Percentiles rank a stretch among this genome's conserved stretches.
Evolutionary conservation across 2,113 vertebrate genomes (phyloP).

Genomic region (Corvus hawaiiensis): DNA sequence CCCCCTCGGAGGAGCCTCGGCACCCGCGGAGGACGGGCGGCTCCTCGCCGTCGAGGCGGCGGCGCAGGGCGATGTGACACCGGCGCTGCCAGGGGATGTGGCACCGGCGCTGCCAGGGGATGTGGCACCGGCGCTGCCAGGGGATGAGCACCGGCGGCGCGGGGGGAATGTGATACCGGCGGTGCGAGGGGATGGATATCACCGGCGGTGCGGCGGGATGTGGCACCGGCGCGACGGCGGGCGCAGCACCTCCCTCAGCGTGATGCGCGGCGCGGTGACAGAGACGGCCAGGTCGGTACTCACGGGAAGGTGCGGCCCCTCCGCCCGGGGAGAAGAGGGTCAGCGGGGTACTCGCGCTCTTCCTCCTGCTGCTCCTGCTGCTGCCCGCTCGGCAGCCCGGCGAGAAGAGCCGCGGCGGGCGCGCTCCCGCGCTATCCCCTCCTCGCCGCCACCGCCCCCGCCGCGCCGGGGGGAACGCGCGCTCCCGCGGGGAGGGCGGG

Average conservation of each 20-base stretch:
- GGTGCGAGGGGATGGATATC: not conserved
- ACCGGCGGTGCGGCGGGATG: not conserved
- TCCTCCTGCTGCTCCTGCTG: not conserved
- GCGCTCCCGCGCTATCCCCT: slow-evolving; percentile 1
- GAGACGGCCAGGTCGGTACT: not conserved
- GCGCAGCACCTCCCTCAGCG: not conserved
- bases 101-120: not conserved
- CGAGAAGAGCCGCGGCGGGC: not conserved
- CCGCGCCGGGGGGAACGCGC: not conserved
- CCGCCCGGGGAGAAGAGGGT: not conserved
- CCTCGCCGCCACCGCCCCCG: not conserved
- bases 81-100: not conserved
- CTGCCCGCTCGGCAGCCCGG: not conserved
- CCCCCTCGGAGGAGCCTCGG: not conserved
- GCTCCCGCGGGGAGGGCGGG: no score
- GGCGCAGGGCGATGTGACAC: not conserved
- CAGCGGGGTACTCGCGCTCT: not conserved
- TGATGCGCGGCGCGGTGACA: not conserved
- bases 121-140: not conserved
- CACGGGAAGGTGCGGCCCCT: not conserved
- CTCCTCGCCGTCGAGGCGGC: not conserved
- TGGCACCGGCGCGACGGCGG: not conserved
- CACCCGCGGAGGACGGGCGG: not conserved
- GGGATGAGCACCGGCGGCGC: no score
- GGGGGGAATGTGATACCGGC: not conserved